These are phyloP conservation scores for Lepeophtheirus nordmannii DNA, from an alignment of 2,888 invertebrate species.

Conservation along the genomic window DNA sequence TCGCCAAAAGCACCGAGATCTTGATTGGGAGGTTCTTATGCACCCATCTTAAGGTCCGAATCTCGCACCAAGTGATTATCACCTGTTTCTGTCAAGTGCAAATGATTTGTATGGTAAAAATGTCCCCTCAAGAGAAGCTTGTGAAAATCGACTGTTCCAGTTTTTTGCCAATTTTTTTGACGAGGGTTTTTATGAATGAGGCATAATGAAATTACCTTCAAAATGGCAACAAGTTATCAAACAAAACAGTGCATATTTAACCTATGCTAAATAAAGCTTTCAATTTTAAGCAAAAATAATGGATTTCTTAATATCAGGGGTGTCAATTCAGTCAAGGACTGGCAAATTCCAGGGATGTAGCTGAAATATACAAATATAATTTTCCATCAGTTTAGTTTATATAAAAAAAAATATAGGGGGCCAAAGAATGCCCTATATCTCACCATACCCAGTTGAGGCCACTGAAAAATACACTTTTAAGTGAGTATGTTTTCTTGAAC, in stretches of 20 bases:
- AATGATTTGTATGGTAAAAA: not conserved
- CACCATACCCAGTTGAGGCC: too few species aligned
- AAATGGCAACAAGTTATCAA: not conserved
- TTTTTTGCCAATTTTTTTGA: not conserved
- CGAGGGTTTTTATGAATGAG: not conserved
- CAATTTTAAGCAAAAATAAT: too few species aligned
- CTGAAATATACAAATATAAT: too few species aligned
- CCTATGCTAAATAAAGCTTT: not conserved
- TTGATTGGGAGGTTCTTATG: not conserved
- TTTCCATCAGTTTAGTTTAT: too few species aligned
- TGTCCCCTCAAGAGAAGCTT: not conserved
- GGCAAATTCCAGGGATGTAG: too few species aligned
- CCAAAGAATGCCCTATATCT: too few species aligned
- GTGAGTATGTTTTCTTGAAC: too few species aligned
- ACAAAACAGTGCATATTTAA: not conserved
- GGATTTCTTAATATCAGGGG: too few species aligned
- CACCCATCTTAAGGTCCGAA: not conserved
- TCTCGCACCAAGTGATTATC: not conserved
- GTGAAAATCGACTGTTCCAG: not conserved
- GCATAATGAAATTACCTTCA: not conserved
- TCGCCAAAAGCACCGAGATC: not conserved
- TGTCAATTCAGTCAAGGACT: too few species aligned
- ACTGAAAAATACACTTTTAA: too few species aligned
- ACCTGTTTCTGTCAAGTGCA: not conserved
- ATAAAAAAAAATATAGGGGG: too few species aligned